phyloP scores from a whole-genome alignment of 2,888 invertebrate species.

The Morpho deidamia region DNA sequence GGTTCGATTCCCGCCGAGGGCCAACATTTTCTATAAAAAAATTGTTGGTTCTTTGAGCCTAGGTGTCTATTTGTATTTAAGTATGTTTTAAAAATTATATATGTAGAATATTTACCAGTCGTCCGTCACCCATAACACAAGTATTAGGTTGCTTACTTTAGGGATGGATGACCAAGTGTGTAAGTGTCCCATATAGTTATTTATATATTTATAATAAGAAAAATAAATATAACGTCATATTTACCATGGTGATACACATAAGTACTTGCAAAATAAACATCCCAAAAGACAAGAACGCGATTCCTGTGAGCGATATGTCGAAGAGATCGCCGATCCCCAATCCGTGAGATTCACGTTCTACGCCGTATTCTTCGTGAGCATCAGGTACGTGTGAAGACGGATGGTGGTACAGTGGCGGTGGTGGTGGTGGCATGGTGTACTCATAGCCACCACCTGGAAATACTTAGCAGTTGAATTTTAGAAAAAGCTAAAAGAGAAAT shows the following conservation, averaged over 20 bases:
- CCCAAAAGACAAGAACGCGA: constrained; percentile 89
- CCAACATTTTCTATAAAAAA: no score
- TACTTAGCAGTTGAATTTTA: background rate
- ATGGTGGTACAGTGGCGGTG: constrained; percentile 55
- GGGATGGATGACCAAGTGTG: no score
- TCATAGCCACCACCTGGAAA: constrained; percentile 62
- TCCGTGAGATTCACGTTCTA: constrained; percentile 73
- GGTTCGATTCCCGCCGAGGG: no score
- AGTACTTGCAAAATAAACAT: constrained; percentile 88
- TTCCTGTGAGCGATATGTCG: constrained; percentile 88
- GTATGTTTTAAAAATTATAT: no score
- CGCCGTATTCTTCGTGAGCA: constrained; percentile 46
- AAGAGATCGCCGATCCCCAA: constrained; percentile 85
- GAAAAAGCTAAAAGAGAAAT: background rate
- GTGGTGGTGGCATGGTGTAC: constrained; percentile 67
- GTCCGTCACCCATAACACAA: no score
- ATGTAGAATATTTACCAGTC: no score
- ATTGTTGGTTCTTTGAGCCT: no score
- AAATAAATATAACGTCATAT: constrained; percentile 24
- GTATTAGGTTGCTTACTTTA: no score
- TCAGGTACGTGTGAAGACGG: constrained; percentile 37
- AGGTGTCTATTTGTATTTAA: no score
- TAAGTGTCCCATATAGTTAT: no score
- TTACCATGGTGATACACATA: constrained; percentile 84
- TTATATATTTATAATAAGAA: background rate